These are phyloP conservation scores for Ashinkailepas kermadecensis DNA, from an alignment of 2,888 invertebrate species.

Conservation along the genomic window DNA sequence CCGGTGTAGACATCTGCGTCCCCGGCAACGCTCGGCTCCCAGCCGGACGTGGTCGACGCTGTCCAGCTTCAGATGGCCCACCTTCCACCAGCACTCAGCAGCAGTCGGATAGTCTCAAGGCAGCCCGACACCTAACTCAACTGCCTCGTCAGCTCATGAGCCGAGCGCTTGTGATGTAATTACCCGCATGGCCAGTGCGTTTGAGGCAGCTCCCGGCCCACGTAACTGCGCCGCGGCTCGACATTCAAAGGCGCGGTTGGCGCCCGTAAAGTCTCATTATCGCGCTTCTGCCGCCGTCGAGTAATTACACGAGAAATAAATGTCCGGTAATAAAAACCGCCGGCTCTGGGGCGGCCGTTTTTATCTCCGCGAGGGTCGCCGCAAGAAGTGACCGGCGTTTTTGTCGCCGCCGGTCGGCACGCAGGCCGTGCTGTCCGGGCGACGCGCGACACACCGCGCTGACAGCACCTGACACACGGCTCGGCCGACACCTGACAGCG, in stretches of 20 bases:
- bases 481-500: background rate
- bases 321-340: conserved; percentile 8
- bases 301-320: conserved; percentile 6
- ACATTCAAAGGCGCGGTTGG: background rate
- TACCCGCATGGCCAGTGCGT: background rate
- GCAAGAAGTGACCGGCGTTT: background rate
- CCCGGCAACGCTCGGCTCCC: too few species aligned
- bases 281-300: background rate
- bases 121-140: too few species aligned
- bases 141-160: background rate
- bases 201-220: background rate
- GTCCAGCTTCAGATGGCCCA: too few species aligned
- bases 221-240: background rate
- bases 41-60: too few species aligned
- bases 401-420: background rate
- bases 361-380: background rate
- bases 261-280: conserved; percentile 9
- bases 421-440: background rate
- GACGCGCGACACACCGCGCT: background rate
- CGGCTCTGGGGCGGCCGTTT: background rate
- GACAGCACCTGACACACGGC: background rate
- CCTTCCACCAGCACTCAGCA: too few species aligned
- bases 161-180: background rate
- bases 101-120: too few species aligned
- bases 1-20: too few species aligned